Evolutionary conservation across 2,113 vertebrate species (phyloP).

Genomic region (Salvelinus fontinalis): DNA sequence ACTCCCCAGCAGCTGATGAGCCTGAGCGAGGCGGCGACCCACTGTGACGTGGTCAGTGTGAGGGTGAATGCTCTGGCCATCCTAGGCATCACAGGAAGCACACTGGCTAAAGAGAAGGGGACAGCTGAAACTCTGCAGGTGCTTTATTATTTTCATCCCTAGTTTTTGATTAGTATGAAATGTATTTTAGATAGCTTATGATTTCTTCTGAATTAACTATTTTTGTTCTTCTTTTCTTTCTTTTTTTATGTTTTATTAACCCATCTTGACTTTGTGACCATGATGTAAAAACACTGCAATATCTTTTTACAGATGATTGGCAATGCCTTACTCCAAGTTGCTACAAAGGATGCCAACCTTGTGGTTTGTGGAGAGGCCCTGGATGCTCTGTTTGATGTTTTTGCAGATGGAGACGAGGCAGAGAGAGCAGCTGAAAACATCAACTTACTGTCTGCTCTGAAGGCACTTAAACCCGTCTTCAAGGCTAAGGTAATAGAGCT

Average conservation of each 20-base stretch:
- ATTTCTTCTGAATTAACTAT: no score
- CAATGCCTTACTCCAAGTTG: constrained; percentile 86
- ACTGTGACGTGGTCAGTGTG: constrained; percentile 79
- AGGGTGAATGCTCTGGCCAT: constrained; percentile 91
- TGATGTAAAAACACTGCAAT: not conserved
- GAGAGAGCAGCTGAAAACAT: constrained; percentile 85
- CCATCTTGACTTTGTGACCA: no score
- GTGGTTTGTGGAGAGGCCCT: constrained; percentile 91
- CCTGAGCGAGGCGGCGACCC: constrained; percentile 82
- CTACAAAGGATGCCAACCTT: constrained; percentile 82
- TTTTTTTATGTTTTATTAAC: no score
- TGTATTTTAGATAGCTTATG: not conserved
- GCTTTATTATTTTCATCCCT: constrained; percentile 16
- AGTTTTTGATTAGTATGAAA: not conserved
- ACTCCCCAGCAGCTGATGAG: constrained; percentile 87
- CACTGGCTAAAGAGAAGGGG: constrained; percentile 83
- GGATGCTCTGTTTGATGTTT: constrained; percentile 94
- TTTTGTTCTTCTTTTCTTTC: no score
- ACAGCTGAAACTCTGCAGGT: constrained; percentile 88
- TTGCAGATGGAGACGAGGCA: constrained; percentile 90
- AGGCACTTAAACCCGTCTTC: constrained; percentile 89
- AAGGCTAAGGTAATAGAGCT: constrained; percentile 81
- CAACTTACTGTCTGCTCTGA: constrained; percentile 80
- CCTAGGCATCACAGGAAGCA: constrained; percentile 91
- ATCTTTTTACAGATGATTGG: constrained; percentile 83